Percentiles rank a stretch among this genome's conserved stretches.
Evolutionary conservation across 2,113 vertebrate species (phyloP).

Genomic region (Pantherophis guttatus): DNA sequence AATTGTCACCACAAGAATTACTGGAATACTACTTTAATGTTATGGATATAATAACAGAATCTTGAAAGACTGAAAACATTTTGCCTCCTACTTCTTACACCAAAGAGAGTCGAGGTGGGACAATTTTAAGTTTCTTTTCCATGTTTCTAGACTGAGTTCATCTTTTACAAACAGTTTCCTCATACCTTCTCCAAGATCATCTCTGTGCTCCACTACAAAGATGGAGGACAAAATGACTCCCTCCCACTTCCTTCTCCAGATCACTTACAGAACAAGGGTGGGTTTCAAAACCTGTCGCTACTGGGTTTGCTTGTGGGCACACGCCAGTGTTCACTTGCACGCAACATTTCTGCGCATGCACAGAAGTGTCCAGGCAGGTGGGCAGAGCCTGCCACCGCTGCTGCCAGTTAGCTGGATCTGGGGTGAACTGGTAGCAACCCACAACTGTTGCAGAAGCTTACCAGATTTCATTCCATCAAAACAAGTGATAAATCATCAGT

Average conservation of each 20-base stretch:
- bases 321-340: too few relatives aligned
- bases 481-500: background rate
- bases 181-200: background rate
- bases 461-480: background rate
- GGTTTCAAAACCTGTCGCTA: too few relatives aligned
- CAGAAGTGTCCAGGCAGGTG: too few relatives aligned
- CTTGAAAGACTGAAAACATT: background rate
- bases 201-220: background rate
- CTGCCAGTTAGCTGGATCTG: too few relatives aligned
- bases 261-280: background rate
- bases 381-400: too few relatives aligned
- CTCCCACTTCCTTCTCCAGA: background rate
- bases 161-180: background rate
- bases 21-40: background rate
- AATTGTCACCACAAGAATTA: background rate
- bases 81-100: background rate
- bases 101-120: background rate
- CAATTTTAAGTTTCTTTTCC: background rate
- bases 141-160: background rate
- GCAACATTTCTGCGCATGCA: too few relatives aligned
- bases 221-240: background rate
- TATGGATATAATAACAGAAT: background rate
- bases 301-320: too few relatives aligned
- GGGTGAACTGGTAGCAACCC: too few relatives aligned
- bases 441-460: background rate